Conservation (phyloP, 1,140 invertebrate species). For the Pogonomyrmex californicus region DNA sequence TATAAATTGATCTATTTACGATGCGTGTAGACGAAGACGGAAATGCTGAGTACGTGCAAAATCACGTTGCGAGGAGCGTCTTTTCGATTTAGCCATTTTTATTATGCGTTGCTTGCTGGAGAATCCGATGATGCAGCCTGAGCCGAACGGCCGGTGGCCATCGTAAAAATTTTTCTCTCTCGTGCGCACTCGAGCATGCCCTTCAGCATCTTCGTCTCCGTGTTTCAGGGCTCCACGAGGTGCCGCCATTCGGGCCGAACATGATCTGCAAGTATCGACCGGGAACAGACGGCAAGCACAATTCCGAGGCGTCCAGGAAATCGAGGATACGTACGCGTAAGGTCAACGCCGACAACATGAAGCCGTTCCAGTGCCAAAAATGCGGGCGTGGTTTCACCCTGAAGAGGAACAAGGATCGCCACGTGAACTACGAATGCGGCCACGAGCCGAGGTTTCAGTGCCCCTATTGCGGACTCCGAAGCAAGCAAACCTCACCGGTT, state of each 20-base stretch:
- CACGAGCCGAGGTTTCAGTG: constrained; percentile 93
- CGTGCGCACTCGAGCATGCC: constrained; percentile 60
- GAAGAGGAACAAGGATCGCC: constrained; percentile 92
- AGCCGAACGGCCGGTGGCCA: constrained; percentile 7
- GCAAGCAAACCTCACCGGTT: constrained; percentile 94
- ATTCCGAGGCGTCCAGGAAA: constrained; percentile 42
- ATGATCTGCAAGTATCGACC: constrained; percentile 62
- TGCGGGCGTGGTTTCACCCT: constrained; percentile 93
- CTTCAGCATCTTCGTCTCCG: constrained; percentile 73
- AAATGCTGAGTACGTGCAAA: constrained; percentile 51
- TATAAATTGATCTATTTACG: constrained; percentile 29
- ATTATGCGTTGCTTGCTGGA: constrained; percentile 46
- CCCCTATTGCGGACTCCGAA: constrained; percentile 91
- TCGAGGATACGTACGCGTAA: constrained; percentile 53
- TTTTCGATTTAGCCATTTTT: constrained; percentile 51
- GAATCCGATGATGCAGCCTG: constrained; percentile 39
- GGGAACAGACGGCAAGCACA: constrained; percentile 53
- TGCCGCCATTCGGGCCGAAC: constrained; percentile 62
- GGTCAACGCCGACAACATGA: constrained; percentile 75
- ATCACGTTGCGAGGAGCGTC: constrained; percentile 48
- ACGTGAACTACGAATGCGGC: constrained; percentile 95
- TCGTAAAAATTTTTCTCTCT: constrained; percentile 29
- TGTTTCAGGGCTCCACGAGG: constrained; percentile 71
- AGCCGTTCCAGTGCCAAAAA: constrained; percentile 90
- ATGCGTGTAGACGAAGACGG: constrained; percentile 51